Base-by-base conservation (phyloP, 2,113 vertebrate genomes). In the Siniperca knerii region DNA sequence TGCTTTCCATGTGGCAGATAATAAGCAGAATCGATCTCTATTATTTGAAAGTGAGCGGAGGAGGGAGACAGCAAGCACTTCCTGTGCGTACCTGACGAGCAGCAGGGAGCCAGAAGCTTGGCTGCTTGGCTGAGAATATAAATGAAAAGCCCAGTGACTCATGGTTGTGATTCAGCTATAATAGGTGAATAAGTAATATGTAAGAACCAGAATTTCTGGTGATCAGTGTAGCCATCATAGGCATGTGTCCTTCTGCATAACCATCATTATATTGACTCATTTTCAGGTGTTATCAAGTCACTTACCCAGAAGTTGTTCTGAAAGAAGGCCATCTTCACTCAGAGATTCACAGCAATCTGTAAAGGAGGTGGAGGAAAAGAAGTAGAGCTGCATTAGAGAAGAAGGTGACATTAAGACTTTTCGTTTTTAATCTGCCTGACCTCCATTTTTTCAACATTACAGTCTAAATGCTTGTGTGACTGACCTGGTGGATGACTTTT, bases 241-340 rank as follows among this genome's bases (percentile, higher is more conserved):
- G 33, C 25, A 69, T 1, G 8, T 54, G 29, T 44, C n/a, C 25
- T 18, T 12, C 44, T 66, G 46, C 52, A 23, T 55, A 33, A 83
- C 60, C n/a, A 42, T 52, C 64, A 73, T 54, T 58, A 21, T 10
- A 23, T 4, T 29, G 29, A 44, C 5, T 72, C 2, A 4, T 21
- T 68, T 61, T 16, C 9, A 55, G 62, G 42, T 0, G 25, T 54
- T 44, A 57, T 57, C n/a, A 35, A 52, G 75, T 80, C 61, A 94
- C 96, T 96, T 89, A 96, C 96, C 96, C 96, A 96, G 91, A 96
- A 96, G 91, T 94, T 96, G 92, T 93, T 96, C 88, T 94, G 94
- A 91, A 96, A 96, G 86, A 90, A 87, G 0, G 95, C 92, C 94
- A 95, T 96, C 86, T 93, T 94, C 78, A 67, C 84, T 90, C 83